Evolutionary conservation across 2,797 vertebrate species (phyloP).

Genomic region (Manis javanica): DNA sequence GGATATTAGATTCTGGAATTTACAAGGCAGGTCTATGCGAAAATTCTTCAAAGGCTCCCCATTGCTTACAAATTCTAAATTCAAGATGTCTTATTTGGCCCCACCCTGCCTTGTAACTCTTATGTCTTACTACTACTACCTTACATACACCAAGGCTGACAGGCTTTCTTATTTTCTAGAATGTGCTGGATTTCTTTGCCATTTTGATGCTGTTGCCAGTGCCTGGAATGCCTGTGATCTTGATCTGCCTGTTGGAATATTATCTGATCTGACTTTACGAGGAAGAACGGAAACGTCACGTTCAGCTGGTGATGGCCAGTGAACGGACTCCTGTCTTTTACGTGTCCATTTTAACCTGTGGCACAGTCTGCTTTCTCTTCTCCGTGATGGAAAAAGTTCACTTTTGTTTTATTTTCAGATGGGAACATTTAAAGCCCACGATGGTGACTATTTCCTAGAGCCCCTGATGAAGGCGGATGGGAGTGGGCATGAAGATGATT

Average conservation of each 20-base stretch:
- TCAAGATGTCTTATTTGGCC: not conserved
- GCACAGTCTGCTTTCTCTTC: not conserved
- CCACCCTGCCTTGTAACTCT: not conserved
- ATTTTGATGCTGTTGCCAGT: not conserved
- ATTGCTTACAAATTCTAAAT: not conserved
- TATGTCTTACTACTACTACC: not conserved
- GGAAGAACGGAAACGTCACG: not conserved
- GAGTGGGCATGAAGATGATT: slow-evolving; percentile 92
- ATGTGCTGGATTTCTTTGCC: not conserved
- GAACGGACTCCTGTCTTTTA: not conserved
- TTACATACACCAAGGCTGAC: not conserved
- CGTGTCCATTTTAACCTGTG: not conserved
- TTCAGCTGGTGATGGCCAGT: not conserved
- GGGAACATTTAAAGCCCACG: slow-evolving; percentile 94
- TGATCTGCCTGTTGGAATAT: not conserved
- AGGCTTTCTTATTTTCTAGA: not conserved
- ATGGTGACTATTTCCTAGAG: slow-evolving; percentile 97
- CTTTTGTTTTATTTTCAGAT: slow-evolving; percentile 88
- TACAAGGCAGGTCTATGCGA: not conserved
- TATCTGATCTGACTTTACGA: not conserved
- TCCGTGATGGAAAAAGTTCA: not conserved
- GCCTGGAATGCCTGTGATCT: not conserved
- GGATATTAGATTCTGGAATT: not conserved
- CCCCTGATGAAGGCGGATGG: slow-evolving; percentile 92
- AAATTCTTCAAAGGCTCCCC: no score